These are phyloP conservation scores for Caenorhabditis afra DNA, from an alignment of 2,888 invertebrate genomes.

Conservation along the genomic window DNA sequence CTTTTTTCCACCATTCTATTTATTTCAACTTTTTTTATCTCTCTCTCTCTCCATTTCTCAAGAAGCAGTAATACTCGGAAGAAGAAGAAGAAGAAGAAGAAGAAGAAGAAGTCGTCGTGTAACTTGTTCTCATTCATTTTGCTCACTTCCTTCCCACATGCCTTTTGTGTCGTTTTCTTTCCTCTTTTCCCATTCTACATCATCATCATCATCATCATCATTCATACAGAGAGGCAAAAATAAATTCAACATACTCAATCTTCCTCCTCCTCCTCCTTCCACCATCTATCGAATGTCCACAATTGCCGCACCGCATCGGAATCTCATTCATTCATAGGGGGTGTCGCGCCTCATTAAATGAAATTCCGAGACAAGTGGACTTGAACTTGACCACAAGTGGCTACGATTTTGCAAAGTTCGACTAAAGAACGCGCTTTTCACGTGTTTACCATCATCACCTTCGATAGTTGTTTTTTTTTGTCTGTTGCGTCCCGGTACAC, in stretches of 20 bases:
- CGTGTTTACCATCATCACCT: background rate
- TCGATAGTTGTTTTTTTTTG: too few species aligned
- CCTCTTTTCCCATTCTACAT: conserved; percentile 1
- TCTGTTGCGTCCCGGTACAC: too few species aligned
- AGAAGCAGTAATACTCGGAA: background rate
- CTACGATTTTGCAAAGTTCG: conserved; percentile 34
- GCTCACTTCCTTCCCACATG: background rate
- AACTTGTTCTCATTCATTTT: background rate
- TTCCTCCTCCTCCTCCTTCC: conserved; percentile 1
- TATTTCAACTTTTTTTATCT: background rate
- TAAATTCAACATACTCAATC: conserved; percentile 31
- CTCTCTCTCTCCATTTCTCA: background rate
- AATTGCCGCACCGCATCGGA: background rate
- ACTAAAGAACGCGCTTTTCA: conserved; percentile 18
- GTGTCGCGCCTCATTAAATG: conserved; percentile 13
- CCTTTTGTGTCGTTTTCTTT: background rate
- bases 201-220: conserved; percentile 24
- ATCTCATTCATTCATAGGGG: background rate
- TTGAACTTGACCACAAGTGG: conserved; percentile 48
- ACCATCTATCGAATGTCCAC: too few species aligned
- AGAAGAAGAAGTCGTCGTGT: background rate
- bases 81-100: too few species aligned
- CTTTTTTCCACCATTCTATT: too few species aligned
- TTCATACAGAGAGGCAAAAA: conserved; percentile 14
- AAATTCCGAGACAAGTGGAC: conserved; percentile 36